Base-by-base conservation (phyloP, 2,888 invertebrate species). In the Cerceris ruficornis region DNA sequence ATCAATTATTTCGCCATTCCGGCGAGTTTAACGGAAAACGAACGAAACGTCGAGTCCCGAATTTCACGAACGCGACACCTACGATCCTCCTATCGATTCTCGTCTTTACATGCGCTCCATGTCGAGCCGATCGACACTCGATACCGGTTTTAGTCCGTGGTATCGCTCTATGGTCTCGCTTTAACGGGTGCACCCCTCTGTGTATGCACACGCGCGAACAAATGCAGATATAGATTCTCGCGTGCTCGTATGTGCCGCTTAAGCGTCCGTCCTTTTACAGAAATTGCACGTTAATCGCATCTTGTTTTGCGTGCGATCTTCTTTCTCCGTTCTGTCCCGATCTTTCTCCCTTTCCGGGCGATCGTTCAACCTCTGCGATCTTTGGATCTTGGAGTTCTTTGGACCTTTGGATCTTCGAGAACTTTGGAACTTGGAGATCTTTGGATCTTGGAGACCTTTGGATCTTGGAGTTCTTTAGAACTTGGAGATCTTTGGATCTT, bases 81-180 rank as follows among this genome's bases (percentile, higher is more conserved):
- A 28, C 14, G 14, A n/a, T 17, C 14, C 49, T 58, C 58, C 67
- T 69, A 72, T 76, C 81, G 79, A 81, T 76, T 83, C 28, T 28
- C 61, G 72, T 70, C 62, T 67, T 84, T 69, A 72, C 73, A 43
- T 55, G 74, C 74, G 65, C 66, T 55, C 60, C 58, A 14, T 59
- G 68, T 76, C 55, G 67, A 76, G 67, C 65, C 60, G 60, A 57
- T 52, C 69, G 72, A 77, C 58, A 71, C 72, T 75, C 80, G 72
- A 82, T 69, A 67, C 52, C 54, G 43, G 70, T 58, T 46, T n/a
- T 61, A 52, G 50, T 50, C 49, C 69, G 57, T 59, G 42, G 59
- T 59, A 61, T 41, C 17, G 6, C 28, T 41, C 4, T 52, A 4
- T 50, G 42, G 17, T 42, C 39, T 41, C 5, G 28, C 2, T 28